Evolutionary conservation across 2,888 invertebrate genomes (phyloP), one percentile per base, ranked within the genome.

Genomic region (Melipona beecheii): DNA sequence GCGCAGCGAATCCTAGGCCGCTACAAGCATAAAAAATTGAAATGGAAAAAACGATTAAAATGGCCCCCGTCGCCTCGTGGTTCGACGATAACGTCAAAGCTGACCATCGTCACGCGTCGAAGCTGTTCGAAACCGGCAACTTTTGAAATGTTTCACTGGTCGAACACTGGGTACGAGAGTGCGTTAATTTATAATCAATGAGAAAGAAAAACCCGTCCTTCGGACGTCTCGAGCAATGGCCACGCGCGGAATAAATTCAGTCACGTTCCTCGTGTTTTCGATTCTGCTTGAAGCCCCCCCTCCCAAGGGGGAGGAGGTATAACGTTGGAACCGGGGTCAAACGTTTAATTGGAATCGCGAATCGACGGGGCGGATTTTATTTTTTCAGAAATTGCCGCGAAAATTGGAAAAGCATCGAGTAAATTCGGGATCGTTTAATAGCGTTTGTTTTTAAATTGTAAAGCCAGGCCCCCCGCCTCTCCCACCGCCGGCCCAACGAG

Each of bases 121-220:
- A 60, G 72, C 86, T 78, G 77, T 86, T 27, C 27, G 75, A 86
- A 83, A 71, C 75, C 17, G 31, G 56, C 78, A 60, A 78, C 62
- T 76, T 31, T 0, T 54, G n/a, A 13, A 86, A 77, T 75, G 77
- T 77, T 86, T 83, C 71, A 54, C 54, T 62, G 54, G 71, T 21
- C 65, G 78, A 86, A 86, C 83, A 43, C 9, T 43, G 9, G 1
- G 9, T 43, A 43, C 9, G 43, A 9, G 43, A 36, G 66, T 69
- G 43, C 75, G 43, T 84, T 79, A 79, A 79, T 86, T 72, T 60
- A 52, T 54, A 50, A 36, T 24, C 54, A 21, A 62, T 81, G 76
- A 86, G 31, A 43, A 21, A 56, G 72, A n/a, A 13, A 11, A 24
- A 58, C 69, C 19, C 21, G 31, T 43, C 43, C 43, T 43, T 43